phyloP scores from a whole-genome alignment of 1,140 invertebrate species.

The Cydia strobilella region DNA sequence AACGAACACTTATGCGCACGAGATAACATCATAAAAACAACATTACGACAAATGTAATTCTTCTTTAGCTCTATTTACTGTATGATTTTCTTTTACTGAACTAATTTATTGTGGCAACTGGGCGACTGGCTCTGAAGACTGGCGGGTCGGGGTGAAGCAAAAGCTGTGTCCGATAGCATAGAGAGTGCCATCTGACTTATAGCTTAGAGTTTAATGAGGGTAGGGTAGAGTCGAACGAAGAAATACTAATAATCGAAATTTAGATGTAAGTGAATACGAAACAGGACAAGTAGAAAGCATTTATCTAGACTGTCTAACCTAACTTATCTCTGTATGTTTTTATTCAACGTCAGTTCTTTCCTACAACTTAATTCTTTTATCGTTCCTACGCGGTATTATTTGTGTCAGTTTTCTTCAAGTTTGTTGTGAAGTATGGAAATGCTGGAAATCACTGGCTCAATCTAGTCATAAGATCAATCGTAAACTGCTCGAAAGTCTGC shows the following conservation, averaged over 20 bases:
- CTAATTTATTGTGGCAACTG: background rate
- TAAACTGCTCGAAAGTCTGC: slow-evolving; percentile 69
- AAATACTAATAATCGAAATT: slow-evolving; percentile 70
- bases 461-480: slow-evolving; percentile 79
- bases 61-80: background rate
- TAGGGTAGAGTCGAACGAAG: slow-evolving; percentile 70
- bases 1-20: background rate
- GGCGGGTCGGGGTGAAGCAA: slow-evolving; percentile 38
- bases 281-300: slow-evolving; percentile 54
- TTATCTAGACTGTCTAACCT: slow-evolving; percentile 49
- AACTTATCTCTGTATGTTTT: slow-evolving; percentile 37
- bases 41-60: background rate
- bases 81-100: background rate
- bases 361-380: slow-evolving; percentile 50
- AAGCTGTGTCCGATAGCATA: slow-evolving; percentile 62
- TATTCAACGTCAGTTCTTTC: slow-evolving; percentile 21
- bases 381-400: slow-evolving; percentile 74
- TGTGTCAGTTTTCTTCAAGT: slow-evolving; percentile 68
- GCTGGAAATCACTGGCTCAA: slow-evolving; percentile 75
- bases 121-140: slow-evolving; percentile 14
- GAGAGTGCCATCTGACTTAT: slow-evolving; percentile 73
- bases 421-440: slow-evolving; percentile 58
- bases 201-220: slow-evolving; percentile 69
- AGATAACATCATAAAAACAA: background rate
- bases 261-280: slow-evolving; percentile 62